These are phyloP conservation scores for Eupristina koningsbergeri DNA, from an alignment of 1,140 invertebrate genomes.

Conservation along the genomic window DNA sequence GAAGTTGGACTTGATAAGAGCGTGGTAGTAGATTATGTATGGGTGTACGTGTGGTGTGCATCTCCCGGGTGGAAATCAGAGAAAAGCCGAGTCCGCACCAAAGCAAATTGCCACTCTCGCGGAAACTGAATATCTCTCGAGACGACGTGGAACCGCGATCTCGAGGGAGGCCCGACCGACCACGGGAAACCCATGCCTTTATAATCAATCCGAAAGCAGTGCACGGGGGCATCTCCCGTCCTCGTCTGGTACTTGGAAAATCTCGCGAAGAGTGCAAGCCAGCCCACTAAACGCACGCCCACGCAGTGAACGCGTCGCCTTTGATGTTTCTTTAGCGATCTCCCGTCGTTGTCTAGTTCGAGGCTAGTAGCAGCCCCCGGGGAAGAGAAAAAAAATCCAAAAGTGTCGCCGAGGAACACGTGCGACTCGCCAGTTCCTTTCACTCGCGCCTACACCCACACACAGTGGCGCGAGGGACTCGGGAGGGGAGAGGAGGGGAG, in stretches of 20 bases:
- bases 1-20: not conserved
- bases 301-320: constrained; percentile 43
- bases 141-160: not conserved
- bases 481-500: not conserved
- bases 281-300: constrained; percentile 8
- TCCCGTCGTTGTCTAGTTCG: not conserved
- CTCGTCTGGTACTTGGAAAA: not conserved
- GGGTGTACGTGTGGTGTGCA: not conserved
- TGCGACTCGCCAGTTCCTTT: not conserved
- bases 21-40: constrained; percentile 29
- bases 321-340: constrained; percentile 53
- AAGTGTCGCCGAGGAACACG: not conserved
- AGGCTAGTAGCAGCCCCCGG: not conserved
- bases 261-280: not conserved
- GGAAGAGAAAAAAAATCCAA: not conserved
- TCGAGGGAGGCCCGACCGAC: not conserved
- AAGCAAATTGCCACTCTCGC: constrained; percentile 36
- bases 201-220: constrained; percentile 44
- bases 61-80: too few species aligned
- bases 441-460: not conserved
- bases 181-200: constrained; percentile 43
- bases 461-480: too few species aligned
- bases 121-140: too few species aligned
- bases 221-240: not conserved
- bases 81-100: not conserved